Percentiles rank a stretch among this genome's conserved stretches.
Evolutionary conservation across 2,888 invertebrate species (phyloP).

Genomic region (Osedax fenrisi): DNA sequence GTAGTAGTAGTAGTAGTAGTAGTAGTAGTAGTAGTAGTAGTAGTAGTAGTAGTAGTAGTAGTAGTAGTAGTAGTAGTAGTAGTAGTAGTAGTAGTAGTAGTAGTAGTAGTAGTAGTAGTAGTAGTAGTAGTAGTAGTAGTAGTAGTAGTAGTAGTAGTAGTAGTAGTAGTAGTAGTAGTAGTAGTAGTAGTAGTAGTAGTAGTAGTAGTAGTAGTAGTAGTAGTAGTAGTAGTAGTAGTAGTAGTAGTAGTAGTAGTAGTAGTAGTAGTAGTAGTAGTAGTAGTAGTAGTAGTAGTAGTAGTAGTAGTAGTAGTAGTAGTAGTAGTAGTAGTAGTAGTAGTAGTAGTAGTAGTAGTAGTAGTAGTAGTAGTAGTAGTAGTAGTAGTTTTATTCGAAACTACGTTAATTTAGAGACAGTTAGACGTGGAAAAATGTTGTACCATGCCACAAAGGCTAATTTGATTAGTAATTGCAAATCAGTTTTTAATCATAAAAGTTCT

Average conservation of each 20-base stretch:
- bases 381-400: too few relatives aligned
- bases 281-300: constrained; percentile 23
- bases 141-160: constrained; percentile 26
- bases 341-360: constrained; percentile 26
- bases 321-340: constrained; percentile 26
- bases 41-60: constrained; percentile 16
- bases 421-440: too few relatives aligned
- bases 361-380: constrained; percentile 27
- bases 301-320: constrained; percentile 26
- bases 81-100: background rate
- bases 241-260: constrained; percentile 24
- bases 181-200: constrained; percentile 26
- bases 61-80: constrained; percentile 15
- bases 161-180: constrained; percentile 27
- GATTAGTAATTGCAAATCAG: too few relatives aligned
- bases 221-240: constrained; percentile 24
- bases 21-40: background rate
- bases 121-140: constrained; percentile 23
- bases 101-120: constrained; percentile 26
- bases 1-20: constrained; percentile 15
- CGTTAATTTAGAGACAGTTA: too few relatives aligned
- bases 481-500: too few relatives aligned
- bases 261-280: constrained; percentile 28
- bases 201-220: constrained; percentile 26
- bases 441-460: too few relatives aligned